Evolutionary conservation across 1,140 invertebrate species (phyloP), one percentile per base, ranked within the genome.

Genomic region (Habropoda laboriosa): DNA sequence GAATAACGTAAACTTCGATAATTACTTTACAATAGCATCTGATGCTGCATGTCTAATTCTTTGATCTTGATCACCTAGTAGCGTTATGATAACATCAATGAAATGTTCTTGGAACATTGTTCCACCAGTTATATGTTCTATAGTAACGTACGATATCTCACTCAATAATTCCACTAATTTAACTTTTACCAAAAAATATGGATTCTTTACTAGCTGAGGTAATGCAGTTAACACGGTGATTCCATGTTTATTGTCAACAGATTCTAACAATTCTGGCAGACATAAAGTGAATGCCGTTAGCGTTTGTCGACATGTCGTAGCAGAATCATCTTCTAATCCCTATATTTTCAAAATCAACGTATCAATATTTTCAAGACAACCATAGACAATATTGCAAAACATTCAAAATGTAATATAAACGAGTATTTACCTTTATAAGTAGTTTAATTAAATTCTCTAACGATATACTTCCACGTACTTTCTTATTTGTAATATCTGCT

Each of bases 121-220:
- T 57, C 87, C 91, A 24, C 90, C 91, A 4, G 88, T 93, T 53
- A 94, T 83, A 73, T 94, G 88, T 71, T 93, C 90, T 47, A 95
- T 92, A 5, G 93, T 92, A 18, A 93, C 90, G 67, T 94, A 96
- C 16, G 95, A 94, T n/a, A 96, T 85, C 57, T 93, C 90, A 49
- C 93, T 92, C 30, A 96, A 83, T 12, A 96, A 85, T 86, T 96
- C 94, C 42, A 95, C 89, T 66, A 96, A 90, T 90, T 96, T 94
- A 79, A 97, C 96, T 93, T 97, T 97, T 32, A 98, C 96, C 18
- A 98, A 93, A 96, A 97, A 98, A 92, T 98, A 98, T 0, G 95
- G 94, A 93, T 97, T 97, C 53, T 94, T 93, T 57, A 95, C 94
- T 1, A 97, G 92, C 30, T 91, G 88, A 8, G 96, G 93, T 8